phyloP scores from a whole-genome alignment of 2,797 vertebrate genomes.

The Chromobotia macracanthus region DNA sequence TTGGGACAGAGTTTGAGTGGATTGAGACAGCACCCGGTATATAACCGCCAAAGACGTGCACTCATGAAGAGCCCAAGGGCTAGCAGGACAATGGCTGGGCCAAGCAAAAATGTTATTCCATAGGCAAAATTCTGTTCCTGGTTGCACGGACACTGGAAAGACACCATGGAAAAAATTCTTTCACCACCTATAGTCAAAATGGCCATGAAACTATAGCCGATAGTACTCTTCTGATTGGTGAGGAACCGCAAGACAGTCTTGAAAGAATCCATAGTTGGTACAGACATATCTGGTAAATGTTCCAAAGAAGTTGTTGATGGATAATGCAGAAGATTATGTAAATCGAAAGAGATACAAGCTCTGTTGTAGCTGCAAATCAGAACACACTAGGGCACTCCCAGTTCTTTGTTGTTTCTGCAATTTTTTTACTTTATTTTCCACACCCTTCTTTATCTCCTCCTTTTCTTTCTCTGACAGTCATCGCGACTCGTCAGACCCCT shows the following conservation, averaged over 20 bases:
- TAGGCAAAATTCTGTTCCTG: slow-evolving; percentile 82
- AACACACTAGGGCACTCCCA: not conserved
- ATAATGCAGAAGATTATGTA: not conserved
- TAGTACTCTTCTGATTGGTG: slow-evolving; percentile 84
- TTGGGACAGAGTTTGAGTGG: slow-evolving; percentile 84
- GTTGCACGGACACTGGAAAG: slow-evolving; percentile 93
- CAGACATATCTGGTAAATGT: not conserved
- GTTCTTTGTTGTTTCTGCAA: not conserved
- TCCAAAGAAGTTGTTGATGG: not conserved
- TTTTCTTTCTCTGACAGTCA: slow-evolving; percentile 53
- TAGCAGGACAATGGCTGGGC: slow-evolving; percentile 85
- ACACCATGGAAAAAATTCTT: slow-evolving; percentile 86
- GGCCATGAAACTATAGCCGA: slow-evolving; percentile 92
- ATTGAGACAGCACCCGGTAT: slow-evolving; percentile 89
- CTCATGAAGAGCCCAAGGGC: slow-evolving; percentile 85
- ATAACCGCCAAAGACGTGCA: slow-evolving; percentile 84
- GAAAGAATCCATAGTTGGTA: slow-evolving; percentile 83
- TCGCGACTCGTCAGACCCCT: slow-evolving; percentile 40
- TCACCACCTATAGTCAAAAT: slow-evolving; percentile 89
- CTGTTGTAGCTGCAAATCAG: not conserved
- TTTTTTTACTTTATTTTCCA: slow-evolving; percentile 53
- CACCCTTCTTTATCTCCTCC: slow-evolving; percentile 26
- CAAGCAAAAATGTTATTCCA: slow-evolving; percentile 85
- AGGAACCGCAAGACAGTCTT: slow-evolving; percentile 83
- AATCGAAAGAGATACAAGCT: not conserved